These are phyloP conservation scores for Ptilorrhoa leucosticta DNA, from an alignment of 2,113 vertebrate species.

Conservation along the genomic window DNA sequence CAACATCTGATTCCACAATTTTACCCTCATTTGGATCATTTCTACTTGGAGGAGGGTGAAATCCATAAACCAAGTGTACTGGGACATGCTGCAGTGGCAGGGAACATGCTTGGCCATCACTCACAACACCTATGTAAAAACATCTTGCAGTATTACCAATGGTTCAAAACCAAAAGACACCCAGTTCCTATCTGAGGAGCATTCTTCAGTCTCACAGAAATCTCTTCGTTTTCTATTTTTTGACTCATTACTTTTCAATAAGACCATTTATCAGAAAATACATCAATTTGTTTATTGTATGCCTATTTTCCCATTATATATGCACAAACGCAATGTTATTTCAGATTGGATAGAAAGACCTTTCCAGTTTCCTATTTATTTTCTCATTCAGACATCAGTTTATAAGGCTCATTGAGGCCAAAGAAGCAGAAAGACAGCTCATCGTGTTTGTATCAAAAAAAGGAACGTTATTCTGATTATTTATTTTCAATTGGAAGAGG, in stretches of 20 bases:
- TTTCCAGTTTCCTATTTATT: neutral
- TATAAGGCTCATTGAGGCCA: neutral
- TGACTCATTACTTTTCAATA: neutral
- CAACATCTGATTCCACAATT: neutral
- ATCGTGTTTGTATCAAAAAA: neutral
- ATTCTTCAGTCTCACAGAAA: neutral
- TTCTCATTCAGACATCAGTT: neutral
- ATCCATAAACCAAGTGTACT: neutral
- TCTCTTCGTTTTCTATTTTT: neutral
- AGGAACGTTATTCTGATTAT: neutral
- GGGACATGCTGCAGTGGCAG: neutral
- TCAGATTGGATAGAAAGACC: neutral
- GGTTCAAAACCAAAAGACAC: neutral
- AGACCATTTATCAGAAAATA: neutral
- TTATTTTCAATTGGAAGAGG: neutral
- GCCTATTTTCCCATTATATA: neutral
- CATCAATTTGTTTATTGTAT: neutral
- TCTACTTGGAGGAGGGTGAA: neutral
- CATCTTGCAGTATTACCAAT: neutral
- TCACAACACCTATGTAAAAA: neutral
- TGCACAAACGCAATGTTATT: neutral
- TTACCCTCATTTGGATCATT: neutral
- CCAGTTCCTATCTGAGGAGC: neutral
- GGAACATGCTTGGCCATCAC: accelerated
- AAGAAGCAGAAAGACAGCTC: neutral